Conservation (phyloP, 1,140 invertebrate species). For the Polyergus mexicanus region DNA sequence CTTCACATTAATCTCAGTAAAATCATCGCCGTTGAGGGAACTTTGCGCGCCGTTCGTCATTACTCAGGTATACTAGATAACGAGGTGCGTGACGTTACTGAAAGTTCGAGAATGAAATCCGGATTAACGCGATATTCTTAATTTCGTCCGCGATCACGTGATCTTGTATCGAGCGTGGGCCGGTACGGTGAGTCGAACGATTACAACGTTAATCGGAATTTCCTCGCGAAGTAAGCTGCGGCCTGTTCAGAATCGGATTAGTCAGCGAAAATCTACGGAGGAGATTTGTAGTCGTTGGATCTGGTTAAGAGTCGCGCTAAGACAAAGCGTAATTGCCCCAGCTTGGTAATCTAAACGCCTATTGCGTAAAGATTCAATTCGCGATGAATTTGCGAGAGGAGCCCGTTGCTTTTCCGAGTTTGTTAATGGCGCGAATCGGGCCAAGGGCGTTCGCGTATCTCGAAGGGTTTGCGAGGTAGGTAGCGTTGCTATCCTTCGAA, state of each 20-base stretch:
- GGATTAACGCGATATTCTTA: constrained; percentile 29
- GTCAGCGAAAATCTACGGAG: not conserved
- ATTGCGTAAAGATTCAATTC: not conserved
- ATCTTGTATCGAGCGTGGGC: not conserved
- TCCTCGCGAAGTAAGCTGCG: not conserved
- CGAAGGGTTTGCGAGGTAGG: not conserved
- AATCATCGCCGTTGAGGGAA: constrained; percentile 30
- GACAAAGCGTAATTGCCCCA: not conserved
- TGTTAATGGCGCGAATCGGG: constrained; percentile 25
- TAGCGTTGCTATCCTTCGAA: constrained; percentile 37
- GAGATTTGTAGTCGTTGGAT: not conserved
- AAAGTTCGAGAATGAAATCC: constrained; percentile 32
- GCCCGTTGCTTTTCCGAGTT: not conserved
- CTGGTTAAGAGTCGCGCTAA: too few relatives aligned
- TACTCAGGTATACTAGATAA: constrained; percentile 7
- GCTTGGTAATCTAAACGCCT: not conserved
- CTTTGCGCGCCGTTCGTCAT: not conserved
- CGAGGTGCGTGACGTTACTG: not conserved
- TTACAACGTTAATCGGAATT: constrained; percentile 41
- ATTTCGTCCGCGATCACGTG: constrained; percentile 9
- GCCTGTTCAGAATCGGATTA: not conserved
- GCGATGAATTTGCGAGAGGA: not conserved
- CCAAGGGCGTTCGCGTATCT: constrained; percentile 29
- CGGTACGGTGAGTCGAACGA: not conserved
- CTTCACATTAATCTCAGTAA: constrained; percentile 23